Evolutionary conservation across 2,888 invertebrate species (phyloP).

Genomic region (Leucoptera coffeella): DNA sequence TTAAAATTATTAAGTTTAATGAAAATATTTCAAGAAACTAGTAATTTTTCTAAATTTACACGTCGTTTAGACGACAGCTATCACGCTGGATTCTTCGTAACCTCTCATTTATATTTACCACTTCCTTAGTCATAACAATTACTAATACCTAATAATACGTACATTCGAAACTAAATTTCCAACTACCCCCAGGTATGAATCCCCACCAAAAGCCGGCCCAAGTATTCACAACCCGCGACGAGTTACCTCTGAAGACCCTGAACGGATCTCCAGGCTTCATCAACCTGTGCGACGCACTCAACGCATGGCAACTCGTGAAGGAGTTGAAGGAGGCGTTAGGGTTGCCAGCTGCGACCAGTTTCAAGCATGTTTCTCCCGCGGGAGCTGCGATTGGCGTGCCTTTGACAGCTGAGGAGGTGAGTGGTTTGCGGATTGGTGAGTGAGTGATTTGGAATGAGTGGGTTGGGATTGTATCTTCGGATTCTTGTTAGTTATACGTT

Average conservation of each 20-base stretch:
- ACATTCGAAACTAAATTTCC: background rate
- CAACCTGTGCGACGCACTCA: slow-evolving; percentile 94
- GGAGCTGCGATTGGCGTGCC: slow-evolving; percentile 91
- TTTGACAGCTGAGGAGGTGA: slow-evolving; percentile 61
- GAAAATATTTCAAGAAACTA: too few relatives aligned
- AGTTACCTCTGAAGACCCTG: slow-evolving; percentile 79
- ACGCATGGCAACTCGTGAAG: slow-evolving; percentile 93
- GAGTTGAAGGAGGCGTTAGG: slow-evolving; percentile 76
- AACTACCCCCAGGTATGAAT: slow-evolving; percentile 65
- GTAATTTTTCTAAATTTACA: too few relatives aligned
- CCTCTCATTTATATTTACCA: too few relatives aligned
- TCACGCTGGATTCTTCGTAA: too few relatives aligned
- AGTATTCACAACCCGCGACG: slow-evolving; percentile 71
- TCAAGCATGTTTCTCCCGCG: slow-evolving; percentile 98
- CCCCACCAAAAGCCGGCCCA: slow-evolving; percentile 97
- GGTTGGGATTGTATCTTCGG: too few relatives aligned
- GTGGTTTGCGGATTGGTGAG: too few relatives aligned
- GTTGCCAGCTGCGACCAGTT: slow-evolving; percentile 90
- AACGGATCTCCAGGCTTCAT: slow-evolving; percentile 97
- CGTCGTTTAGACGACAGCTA: too few relatives aligned
- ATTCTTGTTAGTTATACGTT: too few relatives aligned
- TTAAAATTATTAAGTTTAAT: too few relatives aligned
- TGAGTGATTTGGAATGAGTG: too few relatives aligned
- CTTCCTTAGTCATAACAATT: too few relatives aligned
- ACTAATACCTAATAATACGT: background rate